phyloP scores from a whole-genome alignment of 2,888 invertebrate species.

The Torymus auratus region DNA sequence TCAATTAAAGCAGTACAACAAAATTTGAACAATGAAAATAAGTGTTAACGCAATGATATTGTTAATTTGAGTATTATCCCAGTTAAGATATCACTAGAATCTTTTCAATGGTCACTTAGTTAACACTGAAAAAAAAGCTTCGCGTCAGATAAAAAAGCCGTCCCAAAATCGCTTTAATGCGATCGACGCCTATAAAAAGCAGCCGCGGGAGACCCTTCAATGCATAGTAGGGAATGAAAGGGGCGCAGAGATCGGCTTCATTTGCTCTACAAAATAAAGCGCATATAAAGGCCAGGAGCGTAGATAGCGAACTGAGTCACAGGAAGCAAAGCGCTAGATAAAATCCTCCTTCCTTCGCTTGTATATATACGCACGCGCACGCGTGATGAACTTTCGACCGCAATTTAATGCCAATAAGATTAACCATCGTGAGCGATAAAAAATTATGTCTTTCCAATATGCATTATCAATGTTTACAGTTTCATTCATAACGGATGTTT shows the following conservation, averaged over 20 bases:
- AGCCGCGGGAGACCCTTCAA: slow-evolving; percentile 3
- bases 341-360: background rate
- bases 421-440: too few relatives aligned
- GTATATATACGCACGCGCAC: too few relatives aligned
- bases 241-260: slow-evolving; percentile 30
- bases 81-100: too few relatives aligned
- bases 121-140: background rate
- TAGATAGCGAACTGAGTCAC: slow-evolving; percentile 44
- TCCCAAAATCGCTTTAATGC: slow-evolving; percentile 6
- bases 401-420: too few relatives aligned
- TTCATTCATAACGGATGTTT: background rate
- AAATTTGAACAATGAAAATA: too few relatives aligned
- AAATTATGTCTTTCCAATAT: too few relatives aligned
- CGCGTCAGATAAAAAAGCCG: background rate
- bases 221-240: slow-evolving; percentile 26
- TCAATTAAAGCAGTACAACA: too few relatives aligned
- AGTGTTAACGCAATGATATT: too few relatives aligned
- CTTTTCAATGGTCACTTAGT: too few relatives aligned
- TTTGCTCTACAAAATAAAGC: slow-evolving; percentile 48
- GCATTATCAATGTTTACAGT: background rate
- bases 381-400: too few relatives aligned
- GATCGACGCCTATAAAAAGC: slow-evolving; percentile 1
- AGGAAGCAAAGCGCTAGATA: slow-evolving; percentile 30
- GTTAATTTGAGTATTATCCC: background rate
- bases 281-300: slow-evolving; percentile 31